Evolutionary conservation across 1,140 invertebrate genomes (phyloP), one percentile per base, ranked within the genome.

Genomic region (Pachyrhynchus sulphureomaculatus): DNA sequence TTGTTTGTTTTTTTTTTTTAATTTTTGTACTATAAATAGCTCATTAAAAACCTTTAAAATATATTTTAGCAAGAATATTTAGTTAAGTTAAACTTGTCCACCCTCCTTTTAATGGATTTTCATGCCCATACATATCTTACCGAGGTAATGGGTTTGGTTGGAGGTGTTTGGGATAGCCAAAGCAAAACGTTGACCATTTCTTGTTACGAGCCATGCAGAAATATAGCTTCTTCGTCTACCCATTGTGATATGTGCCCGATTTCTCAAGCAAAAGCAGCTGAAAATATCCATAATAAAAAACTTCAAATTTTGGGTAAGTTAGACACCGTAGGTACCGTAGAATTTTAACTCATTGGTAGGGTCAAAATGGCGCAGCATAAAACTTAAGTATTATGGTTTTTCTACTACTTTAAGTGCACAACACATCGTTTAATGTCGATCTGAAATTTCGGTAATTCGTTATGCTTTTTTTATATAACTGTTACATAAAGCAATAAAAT

Each of bases 181-280:
- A 49, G 49, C 26, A 68, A 66, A 52, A 74, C 68, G 32, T 67
- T 82, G 23, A 68, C 72, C n/a, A 78, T 85, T 68, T 71, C 69
- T 51, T 70, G 78, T 64, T 79, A 86, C 72, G 80, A 81, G 66
- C 78, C 84, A 17, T 86, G 79, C 77, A 79, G 69, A 68, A 86
- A 78, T 73, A 71, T 79, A 15, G 71, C 70, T 6, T 81, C 85
- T 58, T 85, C 82, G 26, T 77, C 80, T 23, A 84, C 86, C 23
- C 86, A 88, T 75, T 90, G 88, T 73, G 88, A 90, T 64, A 90
- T 90, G 86, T 88, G 88, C 70, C 87, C 88, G 0, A 66, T 76
- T 23, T 71, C 72, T 1, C 74, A 76, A 60, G 69, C 73, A n/a
- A 77, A 79, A 68, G 84, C 84, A 5, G 77, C 78, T 62, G 81